Evolutionary conservation across 2,888 invertebrate species (phyloP).

Genomic region (Spilosoma lubricipeda): DNA sequence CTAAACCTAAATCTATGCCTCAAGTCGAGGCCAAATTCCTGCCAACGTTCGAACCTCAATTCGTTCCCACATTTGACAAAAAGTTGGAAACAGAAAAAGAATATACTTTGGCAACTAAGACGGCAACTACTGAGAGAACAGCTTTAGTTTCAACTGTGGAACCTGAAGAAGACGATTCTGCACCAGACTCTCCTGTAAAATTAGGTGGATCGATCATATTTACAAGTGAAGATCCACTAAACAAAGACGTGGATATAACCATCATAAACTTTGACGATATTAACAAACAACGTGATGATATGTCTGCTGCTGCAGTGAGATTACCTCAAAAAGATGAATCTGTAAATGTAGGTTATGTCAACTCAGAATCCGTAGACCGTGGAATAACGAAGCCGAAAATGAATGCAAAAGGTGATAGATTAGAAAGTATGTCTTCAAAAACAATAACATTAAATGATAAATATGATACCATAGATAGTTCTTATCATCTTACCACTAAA

Average conservation of each 20-base stretch:
- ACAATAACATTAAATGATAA: not conserved
- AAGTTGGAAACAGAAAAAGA: not conserved
- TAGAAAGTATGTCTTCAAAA: not conserved
- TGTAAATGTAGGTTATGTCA: not conserved
- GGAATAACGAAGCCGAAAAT: not conserved
- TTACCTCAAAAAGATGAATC: not conserved
- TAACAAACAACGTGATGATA: not conserved
- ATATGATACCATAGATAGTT: not conserved
- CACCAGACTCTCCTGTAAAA: not conserved
- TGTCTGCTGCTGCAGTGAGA: not conserved
- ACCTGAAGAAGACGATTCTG: not conserved
- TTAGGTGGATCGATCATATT: constrained; percentile 11
- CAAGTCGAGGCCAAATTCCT: not conserved
- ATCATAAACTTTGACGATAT: constrained; percentile 52
- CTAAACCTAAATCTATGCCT: constrained; percentile 1
- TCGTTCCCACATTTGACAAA: not conserved
- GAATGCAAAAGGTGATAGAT: not conserved
- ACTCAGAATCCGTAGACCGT: not conserved
- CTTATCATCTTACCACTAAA: not conserved
- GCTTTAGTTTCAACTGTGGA: not conserved
- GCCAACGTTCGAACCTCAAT: not conserved
- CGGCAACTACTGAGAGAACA: not conserved
- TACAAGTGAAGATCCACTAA: constrained; percentile 4
- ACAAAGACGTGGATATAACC: constrained; percentile 50
- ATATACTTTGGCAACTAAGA: not conserved